Evolutionary conservation across 1,140 invertebrate genomes (phyloP).

Genomic region (Drosophila tropicalis): DNA sequence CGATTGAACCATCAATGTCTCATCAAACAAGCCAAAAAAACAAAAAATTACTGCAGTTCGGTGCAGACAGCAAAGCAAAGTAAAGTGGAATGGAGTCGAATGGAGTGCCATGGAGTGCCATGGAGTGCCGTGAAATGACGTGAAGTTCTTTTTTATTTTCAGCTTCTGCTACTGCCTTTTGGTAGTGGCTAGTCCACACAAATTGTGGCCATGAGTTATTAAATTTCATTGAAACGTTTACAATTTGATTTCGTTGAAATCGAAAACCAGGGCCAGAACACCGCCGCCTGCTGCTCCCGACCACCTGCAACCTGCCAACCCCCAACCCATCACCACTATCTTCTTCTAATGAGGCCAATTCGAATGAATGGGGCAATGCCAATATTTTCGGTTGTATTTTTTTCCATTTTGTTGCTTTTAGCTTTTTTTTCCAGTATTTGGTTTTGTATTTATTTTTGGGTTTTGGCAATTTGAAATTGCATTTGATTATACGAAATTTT

Average conservation of each 20-base stretch:
- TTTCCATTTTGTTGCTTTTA: conserved; percentile 50
- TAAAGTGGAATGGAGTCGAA: background rate
- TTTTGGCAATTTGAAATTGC: conserved; percentile 54
- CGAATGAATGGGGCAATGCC: conserved; percentile 58
- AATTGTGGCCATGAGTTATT: conserved; percentile 52
- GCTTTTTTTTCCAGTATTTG: conserved; percentile 40
- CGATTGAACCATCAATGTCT: conserved; percentile 81
- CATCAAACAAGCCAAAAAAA: conserved; percentile 46
- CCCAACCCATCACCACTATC: background rate
- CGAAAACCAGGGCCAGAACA: conserved; percentile 53
- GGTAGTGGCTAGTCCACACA: conserved; percentile 31
- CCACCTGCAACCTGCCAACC: background rate
- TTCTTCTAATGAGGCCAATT: conserved; percentile 65
- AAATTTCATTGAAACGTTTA: conserved; percentile 55
- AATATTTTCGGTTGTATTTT: conserved; percentile 36
- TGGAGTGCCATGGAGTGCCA: background rate
- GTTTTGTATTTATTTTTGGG: conserved; percentile 12
- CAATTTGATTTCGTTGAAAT: conserved; percentile 59
- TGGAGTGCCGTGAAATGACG: too few relatives aligned
- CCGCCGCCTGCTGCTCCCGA: background rate
- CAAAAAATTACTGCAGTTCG: background rate
- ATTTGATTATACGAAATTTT: conserved; percentile 27
- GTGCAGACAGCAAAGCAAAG: background rate
- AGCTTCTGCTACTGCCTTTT: background rate
- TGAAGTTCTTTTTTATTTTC: background rate